Evolutionary conservation across 2,797 vertebrate genomes (phyloP).

Genomic region (Heteromormyrus szaboi): DNA sequence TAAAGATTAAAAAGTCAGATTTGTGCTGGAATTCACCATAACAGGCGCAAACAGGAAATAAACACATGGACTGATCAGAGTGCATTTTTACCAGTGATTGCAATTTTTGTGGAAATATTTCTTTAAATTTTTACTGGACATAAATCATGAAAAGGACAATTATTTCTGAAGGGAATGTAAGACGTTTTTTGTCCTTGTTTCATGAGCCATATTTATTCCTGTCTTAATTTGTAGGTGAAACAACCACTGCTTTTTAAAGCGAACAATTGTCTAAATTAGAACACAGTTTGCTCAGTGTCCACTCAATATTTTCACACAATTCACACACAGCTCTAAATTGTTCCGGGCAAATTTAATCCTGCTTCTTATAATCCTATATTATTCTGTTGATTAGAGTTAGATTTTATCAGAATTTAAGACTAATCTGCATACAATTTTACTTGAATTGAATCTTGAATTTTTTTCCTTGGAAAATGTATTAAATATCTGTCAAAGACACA

Average conservation of each 20-base stretch:
- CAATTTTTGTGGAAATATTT: background rate
- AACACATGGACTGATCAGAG: background rate
- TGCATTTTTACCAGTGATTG: conserved; percentile 3
- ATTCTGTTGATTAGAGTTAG: background rate
- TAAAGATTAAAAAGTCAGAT: background rate
- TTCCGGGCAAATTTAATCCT: background rate
- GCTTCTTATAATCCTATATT: background rate
- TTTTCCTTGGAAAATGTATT: background rate
- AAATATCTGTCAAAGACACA: background rate
- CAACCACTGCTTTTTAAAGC: background rate
- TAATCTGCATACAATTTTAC: background rate
- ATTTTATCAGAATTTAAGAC: background rate
- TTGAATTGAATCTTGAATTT: background rate
- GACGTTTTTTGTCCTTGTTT: background rate
- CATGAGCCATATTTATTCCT: background rate
- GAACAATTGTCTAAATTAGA: background rate
- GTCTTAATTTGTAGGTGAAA: background rate
- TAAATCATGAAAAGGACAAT: background rate
- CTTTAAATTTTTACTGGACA: background rate
- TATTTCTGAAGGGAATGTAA: background rate
- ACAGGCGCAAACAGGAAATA: background rate
- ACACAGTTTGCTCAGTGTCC: background rate
- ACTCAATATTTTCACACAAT: background rate
- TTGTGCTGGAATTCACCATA: background rate
- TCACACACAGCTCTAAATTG: background rate